phyloP scores from a whole-genome alignment of 2,888 invertebrate genomes.

The Lycia hirtaria region DNA sequence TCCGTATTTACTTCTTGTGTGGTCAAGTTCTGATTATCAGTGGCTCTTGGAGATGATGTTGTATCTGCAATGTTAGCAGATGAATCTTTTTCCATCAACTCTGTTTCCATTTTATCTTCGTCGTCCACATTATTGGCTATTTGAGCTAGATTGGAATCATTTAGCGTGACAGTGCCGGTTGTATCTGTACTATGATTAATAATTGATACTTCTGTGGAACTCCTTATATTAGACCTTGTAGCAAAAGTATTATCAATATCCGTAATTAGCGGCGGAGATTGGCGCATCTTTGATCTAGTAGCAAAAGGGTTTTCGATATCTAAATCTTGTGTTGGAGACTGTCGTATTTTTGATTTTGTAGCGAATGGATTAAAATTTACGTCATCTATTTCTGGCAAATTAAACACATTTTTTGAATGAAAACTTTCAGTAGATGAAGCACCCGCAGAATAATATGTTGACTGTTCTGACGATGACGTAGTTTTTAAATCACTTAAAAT shows the following conservation, averaged over 20 bases:
- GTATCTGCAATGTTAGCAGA: constrained; percentile 49
- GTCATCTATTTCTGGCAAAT: constrained; percentile 73
- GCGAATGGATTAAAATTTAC: constrained; percentile 68
- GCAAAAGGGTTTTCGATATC: constrained; percentile 46
- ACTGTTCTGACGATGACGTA: constrained; percentile 62
- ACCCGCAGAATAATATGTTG: constrained; percentile 57
- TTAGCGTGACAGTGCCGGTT: constrained; percentile 2
- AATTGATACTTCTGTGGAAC: constrained; percentile 41
- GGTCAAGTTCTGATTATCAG: constrained; percentile 61
- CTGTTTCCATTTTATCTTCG: constrained; percentile 48
- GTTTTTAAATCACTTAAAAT: constrained; percentile 44
- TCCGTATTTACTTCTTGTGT: constrained; percentile 69
- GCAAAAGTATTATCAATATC: constrained; percentile 73
- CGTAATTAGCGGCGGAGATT: constrained; percentile 56
- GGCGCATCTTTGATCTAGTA: constrained; percentile 56
- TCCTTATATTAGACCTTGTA: constrained; percentile 54
- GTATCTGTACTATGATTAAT: constrained; percentile 11
- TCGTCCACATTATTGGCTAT: constrained; percentile 12
- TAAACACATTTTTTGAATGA: constrained; percentile 66
- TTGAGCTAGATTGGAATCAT: constrained; percentile 16
- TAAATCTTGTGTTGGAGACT: constrained; percentile 50
- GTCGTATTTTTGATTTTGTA: constrained; percentile 64
- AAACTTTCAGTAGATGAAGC: constrained; percentile 56
- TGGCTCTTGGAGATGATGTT: constrained; percentile 58
- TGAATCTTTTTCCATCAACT: constrained; percentile 51